Evolutionary conservation across 1,140 invertebrate species (phyloP).

Genomic region (Drosophila bifasciata): DNA sequence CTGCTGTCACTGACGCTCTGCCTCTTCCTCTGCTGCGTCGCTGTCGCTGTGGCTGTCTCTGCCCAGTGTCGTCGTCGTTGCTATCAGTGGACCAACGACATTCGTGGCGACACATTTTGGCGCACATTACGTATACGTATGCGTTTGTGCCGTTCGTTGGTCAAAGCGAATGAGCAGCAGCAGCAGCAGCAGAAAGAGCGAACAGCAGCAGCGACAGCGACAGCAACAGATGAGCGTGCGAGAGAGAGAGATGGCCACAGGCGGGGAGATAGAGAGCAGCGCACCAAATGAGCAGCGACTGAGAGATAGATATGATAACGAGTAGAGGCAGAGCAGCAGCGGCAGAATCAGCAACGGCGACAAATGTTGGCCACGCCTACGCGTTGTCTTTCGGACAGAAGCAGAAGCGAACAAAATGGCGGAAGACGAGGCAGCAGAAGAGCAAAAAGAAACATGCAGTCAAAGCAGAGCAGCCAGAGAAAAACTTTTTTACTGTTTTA

Average conservation of each 20-base stretch:
- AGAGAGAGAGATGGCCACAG: conserved; percentile 69
- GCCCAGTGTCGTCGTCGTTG: conserved; percentile 71
- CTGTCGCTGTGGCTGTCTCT: conserved; percentile 41
- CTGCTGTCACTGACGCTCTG: neutral
- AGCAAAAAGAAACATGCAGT: no score
- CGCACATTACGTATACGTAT: conserved; percentile 66
- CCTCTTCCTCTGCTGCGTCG: conserved; percentile 6
- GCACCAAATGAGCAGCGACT: conserved; percentile 67
- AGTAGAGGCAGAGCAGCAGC: conserved; percentile 18
- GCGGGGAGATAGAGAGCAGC: conserved; percentile 68
- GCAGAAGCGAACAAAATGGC: no score
- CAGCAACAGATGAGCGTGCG: conserved; percentile 47
- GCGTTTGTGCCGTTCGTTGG: conserved; percentile 40
- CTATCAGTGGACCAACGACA: conserved; percentile 80
- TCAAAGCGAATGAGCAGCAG: conserved; percentile 65
- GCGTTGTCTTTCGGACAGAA: conserved; percentile 8
- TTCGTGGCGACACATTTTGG: conserved; percentile 77
- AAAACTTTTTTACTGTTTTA: conserved; percentile 24
- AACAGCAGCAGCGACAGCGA: conserved; percentile 4
- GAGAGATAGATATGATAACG: conserved; percentile 46
- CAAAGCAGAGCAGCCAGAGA: no score
- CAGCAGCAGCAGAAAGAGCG: conserved; percentile 21
- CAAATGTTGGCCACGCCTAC: conserved; percentile 57
- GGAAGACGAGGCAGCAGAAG: neutral
- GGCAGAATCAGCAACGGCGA: conserved; percentile 31